Evolutionary conservation across 1,140 invertebrate genomes (phyloP).

Genomic region (Zaprionus camerounensis): DNA sequence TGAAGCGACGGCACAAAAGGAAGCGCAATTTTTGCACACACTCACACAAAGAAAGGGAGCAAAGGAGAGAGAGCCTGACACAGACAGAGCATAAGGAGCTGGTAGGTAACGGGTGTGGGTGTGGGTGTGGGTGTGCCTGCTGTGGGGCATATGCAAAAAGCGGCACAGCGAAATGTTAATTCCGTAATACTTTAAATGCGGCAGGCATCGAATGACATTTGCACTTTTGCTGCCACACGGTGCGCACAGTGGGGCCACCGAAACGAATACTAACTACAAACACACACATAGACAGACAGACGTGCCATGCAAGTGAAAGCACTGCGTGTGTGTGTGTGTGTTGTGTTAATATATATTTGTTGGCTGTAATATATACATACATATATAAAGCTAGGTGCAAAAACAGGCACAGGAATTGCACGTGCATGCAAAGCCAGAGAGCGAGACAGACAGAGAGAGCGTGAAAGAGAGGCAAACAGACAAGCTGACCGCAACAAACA

Average conservation of each 20-base stretch:
- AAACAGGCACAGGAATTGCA: constrained; percentile 72
- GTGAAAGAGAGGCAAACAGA: constrained; percentile 13
- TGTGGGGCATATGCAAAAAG: constrained; percentile 51
- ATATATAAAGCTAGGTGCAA: constrained; percentile 65
- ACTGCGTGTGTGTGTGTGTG: constrained; percentile 39
- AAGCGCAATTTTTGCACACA: constrained; percentile 77
- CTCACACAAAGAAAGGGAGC: constrained; percentile 11
- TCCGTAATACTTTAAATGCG: constrained; percentile 83
- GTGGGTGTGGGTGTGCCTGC: constrained; percentile 27
- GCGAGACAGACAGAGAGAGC: constrained; percentile 31
- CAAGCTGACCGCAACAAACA: constrained; percentile 45
- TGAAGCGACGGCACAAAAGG: constrained; percentile 82
- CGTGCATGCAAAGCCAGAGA: constrained; percentile 43
- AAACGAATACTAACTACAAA: constrained; percentile 35
- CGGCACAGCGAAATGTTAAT: constrained; percentile 81
- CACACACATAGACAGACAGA: constrained; percentile 24
- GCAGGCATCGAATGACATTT: constrained; percentile 82
- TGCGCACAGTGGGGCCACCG: constrained; percentile 70
- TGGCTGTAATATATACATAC: constrained; percentile 47
- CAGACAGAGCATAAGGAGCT: constrained; percentile 30
- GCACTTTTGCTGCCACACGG: constrained; percentile 76
- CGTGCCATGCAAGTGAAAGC: constrained; percentile 74
- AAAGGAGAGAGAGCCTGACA: constrained; percentile 8
- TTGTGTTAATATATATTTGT: constrained; percentile 67
- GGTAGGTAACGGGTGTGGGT: not conserved